These are phyloP conservation scores for Ophioderma brevispina DNA, from an alignment of 35 echinoderm and acorn worm species.

Conservation along the genomic window DNA sequence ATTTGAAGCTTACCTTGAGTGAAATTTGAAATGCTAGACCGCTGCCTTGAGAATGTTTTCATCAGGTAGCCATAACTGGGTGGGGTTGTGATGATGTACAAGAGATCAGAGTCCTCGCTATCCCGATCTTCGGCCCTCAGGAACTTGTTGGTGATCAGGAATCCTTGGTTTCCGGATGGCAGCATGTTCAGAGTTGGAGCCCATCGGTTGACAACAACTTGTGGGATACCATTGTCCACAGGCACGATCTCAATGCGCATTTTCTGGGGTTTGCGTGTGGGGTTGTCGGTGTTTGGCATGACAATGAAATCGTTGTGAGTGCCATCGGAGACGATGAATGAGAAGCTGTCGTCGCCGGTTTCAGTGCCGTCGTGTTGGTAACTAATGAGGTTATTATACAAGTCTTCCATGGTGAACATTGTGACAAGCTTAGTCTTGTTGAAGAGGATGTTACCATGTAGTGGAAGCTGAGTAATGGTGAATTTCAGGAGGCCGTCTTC, in stretches of 20 bases:
- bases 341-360: slow-evolving; percentile 83
- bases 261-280: slow-evolving; percentile 82
- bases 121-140: slow-evolving; percentile 89
- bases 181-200: slow-evolving; percentile 78
- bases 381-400: slow-evolving; percentile 96
- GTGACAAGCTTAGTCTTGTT: slow-evolving; percentile 82
- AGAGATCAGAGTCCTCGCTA: slow-evolving; percentile 66
- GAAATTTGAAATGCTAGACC: slow-evolving; percentile 92
- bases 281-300: slow-evolving; percentile 59
- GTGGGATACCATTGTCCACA: slow-evolving; percentile 92
- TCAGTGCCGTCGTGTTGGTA: slow-evolving; percentile 98
- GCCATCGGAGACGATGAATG: slow-evolving; percentile 94
- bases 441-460: slow-evolving; percentile 84
- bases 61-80: slow-evolving; percentile 90
- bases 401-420: slow-evolving; percentile 89
- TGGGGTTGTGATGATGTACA: slow-evolving; percentile 82
- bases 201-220: slow-evolving; percentile 92
- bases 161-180: slow-evolving; percentile 80
- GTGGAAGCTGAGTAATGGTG: slow-evolving; percentile 90
- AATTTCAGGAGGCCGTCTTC: slow-evolving; percentile 58
- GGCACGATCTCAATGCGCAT: slow-evolving; percentile 75
- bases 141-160: slow-evolving; percentile 98
- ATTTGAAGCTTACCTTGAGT: slow-evolving; percentile 99
- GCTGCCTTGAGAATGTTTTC: slow-evolving; percentile 75
- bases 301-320: slow-evolving; percentile 95